Base-by-base conservation (phyloP, 2,113 vertebrate genomes). In the Myrmecophaga tridactyla region DNA sequence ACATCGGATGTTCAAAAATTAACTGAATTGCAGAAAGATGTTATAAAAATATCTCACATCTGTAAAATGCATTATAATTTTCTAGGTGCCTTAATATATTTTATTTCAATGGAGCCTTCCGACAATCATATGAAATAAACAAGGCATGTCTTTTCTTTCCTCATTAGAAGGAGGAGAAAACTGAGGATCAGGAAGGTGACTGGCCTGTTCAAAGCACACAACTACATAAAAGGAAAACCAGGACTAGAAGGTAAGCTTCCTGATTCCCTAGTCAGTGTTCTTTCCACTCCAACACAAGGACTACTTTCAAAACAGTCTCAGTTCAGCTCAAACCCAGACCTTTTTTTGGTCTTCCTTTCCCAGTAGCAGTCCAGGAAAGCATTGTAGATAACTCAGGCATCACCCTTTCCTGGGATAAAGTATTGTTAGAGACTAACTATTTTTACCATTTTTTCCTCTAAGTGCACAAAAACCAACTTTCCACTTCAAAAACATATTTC, bases 271-370 rank as follows among this genome's bases (percentile, higher is more conserved):
- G 11, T 25, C 23, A 46, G 56, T 29, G n/a, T 53, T 23, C 69
- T 73, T 96, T 82, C 77, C 70, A 65, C 21, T 31, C 56, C 34
- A 75, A 31, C 21, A 31, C 36, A 31, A 17, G 34, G 73, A 18
- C 82, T 73, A 10, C 51, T 93, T 90, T 73, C 94, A 56, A 89
- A 80, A 80, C 36, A 90, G 75, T 43, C 36, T 87, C 67, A n/a
- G n/a, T n/a, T n/a, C n/a, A n/a, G n/a, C n/a, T n/a, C n/a, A n/a
- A n/a, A n/a, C n/a, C n/a, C n/a, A n/a, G n/a, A n/a, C n/a, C n/a
- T n/a, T n/a, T n/a, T 63, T 92, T 93, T 36, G 82, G 86, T 77
- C 58, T 96, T 96, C 95, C 82, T 92, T 34, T 80, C 36, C 69
- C 4, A 0, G 17, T 15, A 31, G 69, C 6, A 58, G 27, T 81